Conservation (phyloP, 2,113 vertebrate genomes). For the Actenoides lindsayi region DNA sequence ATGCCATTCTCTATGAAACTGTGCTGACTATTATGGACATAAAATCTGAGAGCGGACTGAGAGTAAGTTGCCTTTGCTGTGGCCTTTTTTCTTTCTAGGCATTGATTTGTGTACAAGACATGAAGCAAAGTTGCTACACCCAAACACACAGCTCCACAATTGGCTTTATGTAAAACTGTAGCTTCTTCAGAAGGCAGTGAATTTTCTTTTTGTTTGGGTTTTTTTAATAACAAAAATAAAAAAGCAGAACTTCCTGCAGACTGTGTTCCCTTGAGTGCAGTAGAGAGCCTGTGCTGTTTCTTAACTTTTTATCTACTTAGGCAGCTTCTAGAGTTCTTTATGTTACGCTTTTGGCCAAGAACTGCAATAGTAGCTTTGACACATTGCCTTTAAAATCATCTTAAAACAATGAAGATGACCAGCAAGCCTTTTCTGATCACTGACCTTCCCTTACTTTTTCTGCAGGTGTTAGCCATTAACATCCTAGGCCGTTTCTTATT, state of each 20-base stretch:
- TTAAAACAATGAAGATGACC: not conserved
- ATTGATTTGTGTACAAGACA: not conserved
- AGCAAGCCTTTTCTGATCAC: not conserved
- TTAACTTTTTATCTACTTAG: not conserved
- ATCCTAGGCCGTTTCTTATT: constrained; percentile 97
- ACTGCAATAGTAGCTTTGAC: not conserved
- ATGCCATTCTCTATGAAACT: constrained; percentile 98
- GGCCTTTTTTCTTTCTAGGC: not conserved
- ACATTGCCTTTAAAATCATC: not conserved
- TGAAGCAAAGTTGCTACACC: not conserved
- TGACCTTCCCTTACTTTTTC: constrained; percentile 43
- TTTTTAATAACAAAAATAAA: not conserved
- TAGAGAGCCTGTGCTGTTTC: not conserved
- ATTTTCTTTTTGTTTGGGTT: not conserved
- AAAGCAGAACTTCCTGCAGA: not conserved
- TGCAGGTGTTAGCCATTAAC: constrained; percentile 97
- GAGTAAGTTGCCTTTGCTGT: constrained; percentile 81
- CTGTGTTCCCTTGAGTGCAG: not conserved
- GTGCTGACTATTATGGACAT: constrained; percentile 99
- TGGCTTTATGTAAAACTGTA: not conserved
- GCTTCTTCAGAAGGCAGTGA: not conserved
- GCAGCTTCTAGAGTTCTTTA: not conserved
- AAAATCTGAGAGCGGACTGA: constrained; percentile 97
- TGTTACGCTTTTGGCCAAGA: not conserved
- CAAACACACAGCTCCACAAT: not conserved